Evolutionary conservation across 2,113 vertebrate genomes (phyloP).

Genomic region (Heliornis fulica): DNA sequence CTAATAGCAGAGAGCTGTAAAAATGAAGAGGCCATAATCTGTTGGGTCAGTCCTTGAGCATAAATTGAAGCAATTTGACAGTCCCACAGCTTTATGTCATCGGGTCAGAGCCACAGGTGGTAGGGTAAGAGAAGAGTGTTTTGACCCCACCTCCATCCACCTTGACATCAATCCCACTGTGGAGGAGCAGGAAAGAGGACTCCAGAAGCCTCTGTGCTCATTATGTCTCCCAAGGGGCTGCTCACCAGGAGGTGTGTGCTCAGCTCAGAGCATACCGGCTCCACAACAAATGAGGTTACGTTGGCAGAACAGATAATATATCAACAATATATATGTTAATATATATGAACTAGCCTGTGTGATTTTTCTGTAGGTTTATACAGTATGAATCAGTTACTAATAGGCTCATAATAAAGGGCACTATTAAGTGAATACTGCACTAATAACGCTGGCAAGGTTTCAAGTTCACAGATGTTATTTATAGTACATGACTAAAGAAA

Average conservation of each 20-base stretch:
- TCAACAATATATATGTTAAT: rapidly evolving
- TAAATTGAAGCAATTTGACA: background rate
- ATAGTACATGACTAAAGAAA: conserved; percentile 65
- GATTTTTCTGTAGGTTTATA: background rate
- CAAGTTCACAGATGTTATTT: conserved; percentile 55
- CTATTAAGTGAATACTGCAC: conserved; percentile 7
- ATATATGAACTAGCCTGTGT: background rate
- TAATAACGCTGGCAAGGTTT: conserved; percentile 35
- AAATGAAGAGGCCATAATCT: rapidly evolving
- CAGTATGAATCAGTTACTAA: background rate
- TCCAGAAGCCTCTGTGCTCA: background rate
- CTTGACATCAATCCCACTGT: background rate
- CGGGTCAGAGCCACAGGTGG: background rate
- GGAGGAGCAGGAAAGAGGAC: background rate
- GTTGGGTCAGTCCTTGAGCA: background rate
- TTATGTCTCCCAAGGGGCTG: rapidly evolving
- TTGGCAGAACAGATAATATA: background rate
- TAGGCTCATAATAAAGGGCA: background rate
- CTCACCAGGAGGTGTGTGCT: background rate
- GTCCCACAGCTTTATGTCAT: background rate
- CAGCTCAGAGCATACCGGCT: background rate
- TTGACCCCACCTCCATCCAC: background rate
- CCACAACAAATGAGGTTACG: background rate
- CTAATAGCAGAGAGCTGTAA: background rate
- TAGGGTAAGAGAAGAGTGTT: background rate